Percentiles rank a stretch among this genome's conserved stretches.
These are phyloP conservation scores for Drosophila pegasa DNA, from an alignment of 2,888 invertebrate species.

Conservation along the genomic window DNA sequence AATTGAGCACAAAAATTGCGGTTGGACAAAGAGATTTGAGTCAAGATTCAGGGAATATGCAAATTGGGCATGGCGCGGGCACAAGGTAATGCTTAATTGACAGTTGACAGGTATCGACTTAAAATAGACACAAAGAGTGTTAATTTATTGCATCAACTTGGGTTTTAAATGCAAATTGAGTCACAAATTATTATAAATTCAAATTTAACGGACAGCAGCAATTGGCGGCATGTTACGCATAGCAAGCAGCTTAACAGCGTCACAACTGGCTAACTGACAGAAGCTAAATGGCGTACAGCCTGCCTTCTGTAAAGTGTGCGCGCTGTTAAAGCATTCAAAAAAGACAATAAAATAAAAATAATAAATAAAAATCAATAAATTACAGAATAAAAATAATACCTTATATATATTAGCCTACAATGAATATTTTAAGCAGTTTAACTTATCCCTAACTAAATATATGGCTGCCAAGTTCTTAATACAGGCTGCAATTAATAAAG, in stretches of 20 bases:
- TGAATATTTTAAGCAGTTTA: not conserved
- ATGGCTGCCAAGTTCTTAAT: too few relatives aligned
- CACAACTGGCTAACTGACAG: not conserved
- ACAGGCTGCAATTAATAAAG: too few relatives aligned
- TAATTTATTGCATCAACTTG: not conserved
- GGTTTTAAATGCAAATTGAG: not conserved
- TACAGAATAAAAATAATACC: too few relatives aligned
- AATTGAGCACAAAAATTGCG: conserved; percentile 25
- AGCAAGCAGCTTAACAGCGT: conserved; percentile 11
- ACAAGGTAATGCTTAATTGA: not conserved
- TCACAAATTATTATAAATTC: not conserved
- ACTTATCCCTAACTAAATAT: too few relatives aligned
- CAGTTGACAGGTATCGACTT: not conserved
- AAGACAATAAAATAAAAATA: not conserved
- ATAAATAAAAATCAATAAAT: not conserved
- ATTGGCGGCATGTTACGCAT: too few relatives aligned
- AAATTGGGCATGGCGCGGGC: not conserved
- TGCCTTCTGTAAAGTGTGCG: not conserved
- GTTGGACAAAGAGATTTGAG: not conserved
- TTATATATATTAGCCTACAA: too few relatives aligned
- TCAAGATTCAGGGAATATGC: not conserved
- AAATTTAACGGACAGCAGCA: conserved; percentile 8
- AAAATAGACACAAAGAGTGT: not conserved
- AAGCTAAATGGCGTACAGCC: conserved; percentile 10
- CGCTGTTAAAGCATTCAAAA: not conserved